A percentile compares a stretch with the other conserved stretches of the same genome.
phyloP scores from a whole-genome alignment of 2,113 vertebrate species.

The Glaucidium brasilianum region DNA sequence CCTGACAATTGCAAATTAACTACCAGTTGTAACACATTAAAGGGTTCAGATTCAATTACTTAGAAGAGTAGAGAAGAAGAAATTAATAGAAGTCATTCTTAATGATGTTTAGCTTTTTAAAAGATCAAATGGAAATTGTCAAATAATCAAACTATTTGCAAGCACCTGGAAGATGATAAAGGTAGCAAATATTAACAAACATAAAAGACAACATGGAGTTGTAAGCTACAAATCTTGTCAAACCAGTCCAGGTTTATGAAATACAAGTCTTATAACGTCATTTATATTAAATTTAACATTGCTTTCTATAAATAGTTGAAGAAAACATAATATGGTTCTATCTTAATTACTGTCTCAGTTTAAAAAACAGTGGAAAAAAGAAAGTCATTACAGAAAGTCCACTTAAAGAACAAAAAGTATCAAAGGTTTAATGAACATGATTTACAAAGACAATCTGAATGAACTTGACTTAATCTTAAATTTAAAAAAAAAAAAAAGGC shows the following conservation, averaged over 20 bases:
- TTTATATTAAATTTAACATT: background rate
- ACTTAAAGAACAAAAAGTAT: background rate
- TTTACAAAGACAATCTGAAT: background rate
- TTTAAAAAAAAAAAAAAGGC: background rate
- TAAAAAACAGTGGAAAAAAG: background rate
- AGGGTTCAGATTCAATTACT: background rate
- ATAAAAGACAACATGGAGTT: background rate
- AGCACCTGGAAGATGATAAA: background rate
- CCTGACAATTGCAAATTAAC: background rate
- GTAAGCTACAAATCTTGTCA: background rate
- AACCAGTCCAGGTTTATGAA: background rate
- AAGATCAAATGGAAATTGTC: background rate
- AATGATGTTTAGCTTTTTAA: background rate
- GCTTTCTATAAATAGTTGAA: background rate
- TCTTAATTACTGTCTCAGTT: background rate
- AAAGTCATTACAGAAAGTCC: background rate
- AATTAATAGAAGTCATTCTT: background rate
- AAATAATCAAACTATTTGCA: background rate
- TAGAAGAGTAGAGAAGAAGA: background rate
- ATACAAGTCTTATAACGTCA: background rate
- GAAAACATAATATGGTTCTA: background rate
- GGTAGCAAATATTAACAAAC: background rate
- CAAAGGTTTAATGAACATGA: background rate
- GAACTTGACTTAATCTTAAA: background rate
- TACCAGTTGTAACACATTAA: background rate